These are phyloP conservation scores for Parazoanthus darwini DNA, from an alignment of 92 coral and sea anemone species.

Conservation along the genomic window DNA sequence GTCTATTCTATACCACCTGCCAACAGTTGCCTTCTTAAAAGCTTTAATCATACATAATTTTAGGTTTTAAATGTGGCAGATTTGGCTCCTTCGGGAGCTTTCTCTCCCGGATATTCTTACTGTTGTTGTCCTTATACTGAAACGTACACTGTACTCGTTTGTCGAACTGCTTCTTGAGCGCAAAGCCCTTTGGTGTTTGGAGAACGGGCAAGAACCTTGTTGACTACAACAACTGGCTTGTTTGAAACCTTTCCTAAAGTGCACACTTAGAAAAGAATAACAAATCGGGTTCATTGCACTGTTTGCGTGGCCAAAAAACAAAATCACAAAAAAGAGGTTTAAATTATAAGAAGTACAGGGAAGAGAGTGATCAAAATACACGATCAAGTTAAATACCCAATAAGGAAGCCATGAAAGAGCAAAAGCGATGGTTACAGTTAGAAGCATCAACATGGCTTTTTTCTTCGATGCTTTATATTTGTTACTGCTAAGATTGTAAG, in stretches of 20 bases:
- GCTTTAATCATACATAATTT: neutral
- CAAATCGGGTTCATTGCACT: conserved; percentile 19
- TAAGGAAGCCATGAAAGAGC: conserved; percentile 81
- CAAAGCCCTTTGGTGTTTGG: neutral
- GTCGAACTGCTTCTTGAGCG: neutral
- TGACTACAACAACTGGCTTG: neutral
- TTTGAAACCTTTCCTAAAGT: conserved; percentile 3
- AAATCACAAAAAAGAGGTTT: neutral
- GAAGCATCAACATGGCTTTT: conserved; percentile 70
- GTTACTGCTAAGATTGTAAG: conserved; percentile 50
- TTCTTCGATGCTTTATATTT: conserved; percentile 59
- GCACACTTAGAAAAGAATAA: neutral
- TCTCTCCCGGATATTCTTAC: conserved; percentile 1
- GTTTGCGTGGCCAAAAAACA: conserved; percentile 8
- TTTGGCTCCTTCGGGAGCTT: neutral
- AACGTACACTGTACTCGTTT: neutral
- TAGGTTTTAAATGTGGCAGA: neutral
- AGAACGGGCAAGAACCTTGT: neutral
- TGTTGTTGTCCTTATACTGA: conserved; percentile 3
- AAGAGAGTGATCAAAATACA: conserved; percentile 1
- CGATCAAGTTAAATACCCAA: conserved; percentile 4
- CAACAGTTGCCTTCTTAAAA: neutral
- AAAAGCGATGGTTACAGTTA: conserved; percentile 74
- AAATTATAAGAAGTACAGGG: neutral
- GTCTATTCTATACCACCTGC: neutral